Conservation (phyloP, 2,888 invertebrate species). For the Drosophila monieri region DNA sequence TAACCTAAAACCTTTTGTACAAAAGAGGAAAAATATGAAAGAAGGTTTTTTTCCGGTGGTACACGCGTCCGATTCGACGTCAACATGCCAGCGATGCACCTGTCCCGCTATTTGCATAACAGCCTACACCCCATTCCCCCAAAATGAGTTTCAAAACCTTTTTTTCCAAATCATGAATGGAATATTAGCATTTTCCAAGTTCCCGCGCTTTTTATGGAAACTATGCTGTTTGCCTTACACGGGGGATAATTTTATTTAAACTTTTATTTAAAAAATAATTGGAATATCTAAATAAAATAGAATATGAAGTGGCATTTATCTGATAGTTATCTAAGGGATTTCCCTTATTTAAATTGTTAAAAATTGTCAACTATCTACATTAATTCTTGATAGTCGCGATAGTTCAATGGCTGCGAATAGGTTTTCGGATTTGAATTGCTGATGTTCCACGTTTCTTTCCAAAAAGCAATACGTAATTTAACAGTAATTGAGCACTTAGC, state of each 20-base stretch:
- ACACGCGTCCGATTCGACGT: constrained; percentile 51
- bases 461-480: constrained; percentile 43
- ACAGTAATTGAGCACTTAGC: constrained; percentile 48
- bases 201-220: constrained; percentile 46
- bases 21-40: constrained; percentile 15
- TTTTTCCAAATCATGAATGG: constrained; percentile 53
- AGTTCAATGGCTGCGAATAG: constrained; percentile 48
- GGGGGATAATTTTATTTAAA: too few species aligned
- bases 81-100: constrained; percentile 50
- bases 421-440: constrained; percentile 55
- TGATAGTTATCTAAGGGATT: neutral
- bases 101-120: constrained; percentile 37
- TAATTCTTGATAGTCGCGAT: constrained; percentile 23
- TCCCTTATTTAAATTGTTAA: neutral
- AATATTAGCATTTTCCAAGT: constrained; percentile 20
- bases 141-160: neutral
- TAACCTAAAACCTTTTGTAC: constrained; percentile 18
- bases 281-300: neutral
- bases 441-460: constrained; percentile 51
- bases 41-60: constrained; percentile 14
- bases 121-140: neutral
- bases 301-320: neutral
- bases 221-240: too few species aligned
- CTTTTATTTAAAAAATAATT: too few species aligned
- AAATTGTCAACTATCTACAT: neutral